A percentile compares a stretch with the other conserved stretches of the same genome.
phyloP scores from a whole-genome alignment of 2,888 invertebrate genomes.

The Lamellibrachia columna region DNA sequence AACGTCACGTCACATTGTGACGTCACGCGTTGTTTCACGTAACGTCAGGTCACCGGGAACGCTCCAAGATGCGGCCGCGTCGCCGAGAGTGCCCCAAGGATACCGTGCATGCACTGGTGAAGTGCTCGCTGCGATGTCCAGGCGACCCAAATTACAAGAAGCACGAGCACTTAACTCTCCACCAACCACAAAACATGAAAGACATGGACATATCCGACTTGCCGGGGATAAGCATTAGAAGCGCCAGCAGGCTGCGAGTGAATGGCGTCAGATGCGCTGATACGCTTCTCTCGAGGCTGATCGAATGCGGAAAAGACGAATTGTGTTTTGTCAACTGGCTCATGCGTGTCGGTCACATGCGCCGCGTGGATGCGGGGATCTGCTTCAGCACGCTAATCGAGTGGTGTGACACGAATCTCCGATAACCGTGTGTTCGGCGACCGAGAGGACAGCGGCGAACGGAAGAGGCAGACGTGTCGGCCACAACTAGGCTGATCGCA shows the following conservation, averaged over 20 bases:
- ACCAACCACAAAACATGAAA: neutral
- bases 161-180: neutral
- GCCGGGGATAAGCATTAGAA: neutral
- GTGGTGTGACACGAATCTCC: neutral
- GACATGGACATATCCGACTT: neutral
- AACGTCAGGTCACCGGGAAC: neutral
- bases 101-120: too few species aligned
- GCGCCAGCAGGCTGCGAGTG: neutral
- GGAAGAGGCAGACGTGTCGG: neutral
- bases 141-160: neutral
- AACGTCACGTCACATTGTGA: neutral
- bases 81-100: too few species aligned
- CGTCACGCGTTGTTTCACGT: neutral
- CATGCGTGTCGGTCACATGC: neutral
- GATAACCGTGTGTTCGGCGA: neutral
- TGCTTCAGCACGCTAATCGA: neutral
- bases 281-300: neutral
- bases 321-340: neutral
- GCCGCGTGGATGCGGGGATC: neutral
- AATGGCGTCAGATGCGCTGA: neutral
- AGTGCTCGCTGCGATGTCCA: too few species aligned
- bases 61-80: neutral
- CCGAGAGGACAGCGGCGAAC: neutral
- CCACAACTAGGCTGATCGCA: neutral
- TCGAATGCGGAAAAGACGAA: neutral